phyloP scores from a whole-genome alignment of 2,113 vertebrate species.

The Hyaena hyaena region DNA sequence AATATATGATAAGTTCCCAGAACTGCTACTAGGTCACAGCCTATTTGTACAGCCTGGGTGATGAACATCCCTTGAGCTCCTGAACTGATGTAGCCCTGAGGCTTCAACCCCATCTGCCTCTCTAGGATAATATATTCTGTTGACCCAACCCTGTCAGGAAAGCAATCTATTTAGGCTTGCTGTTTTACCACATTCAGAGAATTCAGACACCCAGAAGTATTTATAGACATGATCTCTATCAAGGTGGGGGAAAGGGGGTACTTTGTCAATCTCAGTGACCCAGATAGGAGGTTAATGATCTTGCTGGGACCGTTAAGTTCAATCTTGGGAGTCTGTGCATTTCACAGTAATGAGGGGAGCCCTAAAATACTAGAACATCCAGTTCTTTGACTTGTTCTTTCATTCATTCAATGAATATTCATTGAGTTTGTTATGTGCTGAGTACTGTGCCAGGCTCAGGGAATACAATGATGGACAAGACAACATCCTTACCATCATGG shows the following conservation, averaged over 20 bases:
- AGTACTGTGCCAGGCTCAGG: not conserved
- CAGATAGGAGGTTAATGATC: constrained; percentile 46
- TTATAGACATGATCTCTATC: constrained; percentile 29
- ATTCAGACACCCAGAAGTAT: constrained; percentile 26
- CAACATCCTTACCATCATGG: not conserved
- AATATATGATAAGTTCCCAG: not conserved
- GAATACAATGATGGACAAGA: not conserved
- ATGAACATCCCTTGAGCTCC: not conserved
- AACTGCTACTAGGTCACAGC: not conserved
- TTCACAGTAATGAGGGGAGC: not conserved
- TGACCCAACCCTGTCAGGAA: not conserved
- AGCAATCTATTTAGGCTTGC: not conserved
- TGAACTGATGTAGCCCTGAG: not conserved
- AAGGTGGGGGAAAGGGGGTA: not conserved
- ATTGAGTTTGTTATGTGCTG: not conserved
- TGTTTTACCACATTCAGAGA: not conserved
- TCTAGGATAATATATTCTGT: constrained; percentile 12
- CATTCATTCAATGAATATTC: not conserved
- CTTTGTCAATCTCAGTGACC: constrained; percentile 44
- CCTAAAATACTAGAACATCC: not conserved
- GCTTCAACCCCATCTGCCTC: not conserved
- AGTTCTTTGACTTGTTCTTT: not conserved
- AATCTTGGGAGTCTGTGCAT: not conserved
- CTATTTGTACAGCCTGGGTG: not conserved
- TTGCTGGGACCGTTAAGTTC: not conserved